Evolutionary conservation across 2,888 invertebrate species (phyloP).

Genomic region (Agelastica alni): DNA sequence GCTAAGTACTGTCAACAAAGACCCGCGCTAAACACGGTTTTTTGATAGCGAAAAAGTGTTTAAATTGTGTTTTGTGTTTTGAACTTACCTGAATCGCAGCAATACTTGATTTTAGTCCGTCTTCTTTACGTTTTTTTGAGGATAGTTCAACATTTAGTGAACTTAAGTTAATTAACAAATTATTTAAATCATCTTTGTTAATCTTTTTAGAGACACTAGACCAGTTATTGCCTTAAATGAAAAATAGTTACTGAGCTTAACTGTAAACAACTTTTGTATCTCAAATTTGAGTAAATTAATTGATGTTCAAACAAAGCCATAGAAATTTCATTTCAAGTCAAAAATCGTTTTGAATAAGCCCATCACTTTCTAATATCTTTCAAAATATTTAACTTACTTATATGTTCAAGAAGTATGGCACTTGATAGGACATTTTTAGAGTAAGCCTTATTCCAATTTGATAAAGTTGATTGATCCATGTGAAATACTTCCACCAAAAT

Average conservation of each 20-base stretch:
- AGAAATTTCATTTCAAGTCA: too few relatives aligned
- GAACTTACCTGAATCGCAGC: conserved; percentile 48
- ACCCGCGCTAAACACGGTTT: too few relatives aligned
- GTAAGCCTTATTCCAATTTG: conserved; percentile 71
- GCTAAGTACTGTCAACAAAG: too few relatives aligned
- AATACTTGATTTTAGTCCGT: conserved; percentile 46
- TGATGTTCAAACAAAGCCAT: too few relatives aligned
- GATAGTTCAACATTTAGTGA: conserved; percentile 55
- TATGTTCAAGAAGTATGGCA: conserved; percentile 65
- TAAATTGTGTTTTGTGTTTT: too few relatives aligned
- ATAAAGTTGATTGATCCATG: conserved; percentile 67
- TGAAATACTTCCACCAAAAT: conserved; percentile 65
- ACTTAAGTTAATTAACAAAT: conserved; percentile 59
- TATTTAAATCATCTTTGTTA: conserved; percentile 56
- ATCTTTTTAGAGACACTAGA: conserved; percentile 47
- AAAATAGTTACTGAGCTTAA: too few relatives aligned
- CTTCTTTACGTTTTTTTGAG: conserved; percentile 56
- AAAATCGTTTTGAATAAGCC: too few relatives aligned
- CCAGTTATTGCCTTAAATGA: conserved; percentile 55
- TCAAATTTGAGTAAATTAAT: background rate
- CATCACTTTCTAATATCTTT: too few relatives aligned
- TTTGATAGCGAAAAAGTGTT: too few relatives aligned
- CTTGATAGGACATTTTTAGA: conserved; percentile 69
- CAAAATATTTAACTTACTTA: conserved; percentile 61
- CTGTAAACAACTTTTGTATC: too few relatives aligned